A percentile compares a stretch with the other conserved stretches of the same genome.
phyloP scores from a whole-genome alignment of 2,888 invertebrate genomes.

The Phaedon cochleariae region DNA sequence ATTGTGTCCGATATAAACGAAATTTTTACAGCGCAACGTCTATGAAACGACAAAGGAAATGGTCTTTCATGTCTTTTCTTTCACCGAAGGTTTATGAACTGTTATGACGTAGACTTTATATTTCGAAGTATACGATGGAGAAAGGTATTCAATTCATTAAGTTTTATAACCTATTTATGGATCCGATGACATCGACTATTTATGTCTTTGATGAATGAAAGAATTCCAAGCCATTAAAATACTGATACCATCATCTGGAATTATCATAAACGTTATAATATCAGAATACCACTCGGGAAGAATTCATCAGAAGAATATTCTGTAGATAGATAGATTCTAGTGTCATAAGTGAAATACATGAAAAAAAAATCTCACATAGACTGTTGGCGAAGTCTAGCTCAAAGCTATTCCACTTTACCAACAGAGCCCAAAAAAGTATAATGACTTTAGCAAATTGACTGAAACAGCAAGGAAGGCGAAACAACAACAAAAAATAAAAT shows the following conservation, averaged over 20 bases:
- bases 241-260: neutral
- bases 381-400: too few relatives aligned
- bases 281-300: too few relatives aligned
- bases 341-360: too few relatives aligned
- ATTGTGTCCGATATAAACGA: neutral
- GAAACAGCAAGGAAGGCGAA: too few relatives aligned
- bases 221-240: neutral
- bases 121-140: neutral
- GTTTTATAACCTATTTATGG: neutral
- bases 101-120: neutral
- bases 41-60: neutral
- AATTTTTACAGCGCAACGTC: neutral
- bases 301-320: too few relatives aligned
- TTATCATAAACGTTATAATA: neutral
- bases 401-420: too few relatives aligned
- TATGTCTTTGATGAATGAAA: neutral
- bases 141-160: conserved; percentile 2
- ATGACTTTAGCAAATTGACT: too few relatives aligned
- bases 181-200: neutral
- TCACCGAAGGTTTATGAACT: neutral
- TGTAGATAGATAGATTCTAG: too few relatives aligned
- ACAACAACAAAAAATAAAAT: too few relatives aligned
- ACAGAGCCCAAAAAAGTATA: too few relatives aligned
- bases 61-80: neutral
- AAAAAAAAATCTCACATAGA: too few relatives aligned